A percentile compares a stretch with the other conserved stretches of the same genome.
These are phyloP conservation scores for Holothuria scabra DNA, from an alignment of 53 echinoderm and acorn worm species.

Conservation along the genomic window DNA sequence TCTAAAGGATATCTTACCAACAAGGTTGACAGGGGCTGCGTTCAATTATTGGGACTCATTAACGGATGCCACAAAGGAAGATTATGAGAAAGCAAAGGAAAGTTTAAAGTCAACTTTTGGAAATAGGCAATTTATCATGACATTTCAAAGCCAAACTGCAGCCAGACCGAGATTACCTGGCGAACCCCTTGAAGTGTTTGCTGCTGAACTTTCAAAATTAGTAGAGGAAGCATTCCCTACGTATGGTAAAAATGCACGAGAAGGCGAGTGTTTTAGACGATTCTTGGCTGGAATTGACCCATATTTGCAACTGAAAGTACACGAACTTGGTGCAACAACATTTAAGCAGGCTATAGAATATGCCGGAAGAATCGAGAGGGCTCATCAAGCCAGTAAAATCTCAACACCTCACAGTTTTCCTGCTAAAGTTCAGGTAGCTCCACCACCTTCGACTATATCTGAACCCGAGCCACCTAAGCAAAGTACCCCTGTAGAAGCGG, in stretches of 20 bases:
- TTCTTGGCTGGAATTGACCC: no score
- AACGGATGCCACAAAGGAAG: not conserved
- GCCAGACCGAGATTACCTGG: not conserved
- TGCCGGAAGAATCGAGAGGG: no score
- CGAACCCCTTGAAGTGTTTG: not conserved
- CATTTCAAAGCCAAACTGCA: not conserved
- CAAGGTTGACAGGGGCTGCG: no score
- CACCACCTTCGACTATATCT: no score
- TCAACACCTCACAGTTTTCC: no score
- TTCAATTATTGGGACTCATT: no score
- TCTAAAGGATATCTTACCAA: no score
- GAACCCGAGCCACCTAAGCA: no score
- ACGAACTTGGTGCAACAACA: not conserved
- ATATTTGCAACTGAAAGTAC: no score
- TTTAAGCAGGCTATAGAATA: not conserved
- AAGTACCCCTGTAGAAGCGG: no score
- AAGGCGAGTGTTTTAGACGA: not conserved
- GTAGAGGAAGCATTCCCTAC: not conserved
- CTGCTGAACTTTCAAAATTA: not conserved
- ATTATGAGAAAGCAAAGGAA: not conserved
- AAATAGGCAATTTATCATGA: not conserved
- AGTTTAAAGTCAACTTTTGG: not conserved
- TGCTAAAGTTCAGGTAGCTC: no score
- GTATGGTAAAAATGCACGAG: not conserved
- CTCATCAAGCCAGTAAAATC: no score